Conservation (phyloP, 2,888 invertebrate species). For the Mesoligia furuncula region DNA sequence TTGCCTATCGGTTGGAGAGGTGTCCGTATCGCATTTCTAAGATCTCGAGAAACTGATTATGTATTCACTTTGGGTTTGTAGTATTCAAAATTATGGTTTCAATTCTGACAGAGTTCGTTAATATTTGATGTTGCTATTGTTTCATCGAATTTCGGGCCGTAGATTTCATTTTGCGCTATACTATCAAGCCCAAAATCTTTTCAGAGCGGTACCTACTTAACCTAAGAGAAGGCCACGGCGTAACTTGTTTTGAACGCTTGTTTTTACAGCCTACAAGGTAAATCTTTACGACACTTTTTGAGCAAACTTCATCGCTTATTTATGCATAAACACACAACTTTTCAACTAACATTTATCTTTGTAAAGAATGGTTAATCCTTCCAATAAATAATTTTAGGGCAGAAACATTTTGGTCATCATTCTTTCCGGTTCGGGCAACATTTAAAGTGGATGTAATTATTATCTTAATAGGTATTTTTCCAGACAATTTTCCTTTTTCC, state of each 20-base stretch:
- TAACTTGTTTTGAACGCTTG: slow-evolving; percentile 43
- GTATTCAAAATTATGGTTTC: slow-evolving; percentile 30
- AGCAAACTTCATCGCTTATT: slow-evolving; percentile 66
- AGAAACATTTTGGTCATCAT: slow-evolving; percentile 54
- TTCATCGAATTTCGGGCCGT: neutral
- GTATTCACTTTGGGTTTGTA: slow-evolving; percentile 36
- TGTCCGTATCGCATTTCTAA: slow-evolving; percentile 27
- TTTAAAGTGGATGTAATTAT: slow-evolving; percentile 29
- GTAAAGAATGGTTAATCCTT: slow-evolving; percentile 60
- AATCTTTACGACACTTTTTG: slow-evolving; percentile 59
- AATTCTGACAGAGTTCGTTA: slow-evolving; percentile 25
- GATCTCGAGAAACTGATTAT: slow-evolving; percentile 35
- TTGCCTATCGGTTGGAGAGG: slow-evolving; percentile 37
- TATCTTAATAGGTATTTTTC: neutral
- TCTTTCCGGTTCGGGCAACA: slow-evolving; percentile 19
- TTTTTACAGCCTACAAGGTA: slow-evolving; percentile 48
- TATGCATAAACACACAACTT: slow-evolving; percentile 67
- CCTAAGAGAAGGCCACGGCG: slow-evolving; percentile 13
- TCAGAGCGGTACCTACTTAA: slow-evolving; percentile 9
- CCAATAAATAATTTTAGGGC: slow-evolving; percentile 62
- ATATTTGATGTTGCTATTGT: slow-evolving; percentile 25
- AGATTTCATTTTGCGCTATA: neutral
- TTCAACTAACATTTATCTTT: slow-evolving; percentile 67
- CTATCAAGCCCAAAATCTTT: slow-evolving; percentile 31
- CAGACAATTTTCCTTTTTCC: neutral